Evolutionary conservation across 2,888 invertebrate genomes (phyloP), one percentile per base, ranked within the genome.

Genomic region (Aethes cnicana): DNA sequence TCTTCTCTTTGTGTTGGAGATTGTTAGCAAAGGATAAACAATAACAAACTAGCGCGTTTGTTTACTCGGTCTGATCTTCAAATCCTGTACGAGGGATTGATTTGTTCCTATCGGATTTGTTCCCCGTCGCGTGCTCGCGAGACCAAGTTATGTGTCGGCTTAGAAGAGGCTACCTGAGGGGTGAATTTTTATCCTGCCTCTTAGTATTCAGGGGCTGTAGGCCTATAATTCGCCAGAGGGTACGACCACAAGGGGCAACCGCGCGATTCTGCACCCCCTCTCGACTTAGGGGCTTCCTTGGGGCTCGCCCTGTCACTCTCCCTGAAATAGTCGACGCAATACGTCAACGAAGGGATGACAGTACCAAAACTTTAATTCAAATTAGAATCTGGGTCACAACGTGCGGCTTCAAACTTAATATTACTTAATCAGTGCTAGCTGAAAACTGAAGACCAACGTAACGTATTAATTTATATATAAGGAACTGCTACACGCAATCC

Each of bases 161-260:
- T 85, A 84, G 72, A 65, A 68, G 70, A 67, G 75, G 75, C 77
- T 83, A 84, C 82, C 83, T 82, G 76, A 75, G 74, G 80, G 79
- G 78, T 76, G 79, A 77, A 81, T 78, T 82, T 84, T 82, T 84
- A 81, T 81, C 74, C 76, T 59, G 67, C 75, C 64, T 71, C 73
- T 86, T 86, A 84, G 83, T 86, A 86, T 85, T 85, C 86, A 75
- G 71, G 69, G 68, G 72, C 56, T 69, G 83, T 77, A 73, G 74
- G 76, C 76, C 80, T 80, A 81, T 84, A 85, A 84, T 84, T 84
- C 80, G 81, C 76, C 68, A 60, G 72, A 77, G 80, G 82, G 80
- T 73, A 68, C 66, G 71, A 71, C 75, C 73, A 69, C 76, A 74
- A 77, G 78, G 78, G 78, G 69, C 69, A 72, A 68, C 70, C 69